Evolutionary conservation across 2,888 invertebrate species (phyloP).

Genomic region (Phlogophora meticulosa): DNA sequence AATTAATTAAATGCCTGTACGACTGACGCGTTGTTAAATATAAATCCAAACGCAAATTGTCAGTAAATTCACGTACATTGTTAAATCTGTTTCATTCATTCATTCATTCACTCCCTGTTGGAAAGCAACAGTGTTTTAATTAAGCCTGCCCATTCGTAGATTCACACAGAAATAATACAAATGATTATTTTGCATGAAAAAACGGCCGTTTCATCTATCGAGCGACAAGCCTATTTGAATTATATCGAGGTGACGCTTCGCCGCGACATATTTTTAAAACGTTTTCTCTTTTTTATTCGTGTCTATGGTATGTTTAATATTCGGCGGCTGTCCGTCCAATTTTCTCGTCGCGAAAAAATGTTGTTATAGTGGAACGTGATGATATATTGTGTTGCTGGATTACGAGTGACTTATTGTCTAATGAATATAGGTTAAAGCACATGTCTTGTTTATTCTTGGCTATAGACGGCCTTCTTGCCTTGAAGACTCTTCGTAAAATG

Average conservation of each 20-base stretch:
- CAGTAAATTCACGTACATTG: conserved; percentile 46
- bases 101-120: conserved; percentile 44
- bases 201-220: conserved; percentile 39
- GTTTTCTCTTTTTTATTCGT: conserved; percentile 24
- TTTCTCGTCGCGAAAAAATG: conserved; percentile 41
- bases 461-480: not conserved
- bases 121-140: conserved; percentile 61
- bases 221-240: conserved; percentile 54
- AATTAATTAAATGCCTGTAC: conserved; percentile 19
- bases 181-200: conserved; percentile 43
- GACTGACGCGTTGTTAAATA: conserved; percentile 25
- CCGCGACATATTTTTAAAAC: conserved; percentile 26
- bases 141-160: conserved; percentile 53
- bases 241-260: conserved; percentile 36
- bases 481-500: not conserved
- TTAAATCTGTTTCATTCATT: conserved; percentile 50
- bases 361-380: conserved; percentile 40
- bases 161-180: conserved; percentile 57
- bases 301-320: conserved; percentile 52
- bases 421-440: conserved; percentile 1
- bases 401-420: conserved; percentile 28
- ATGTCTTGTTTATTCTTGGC: not conserved
- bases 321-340: conserved; percentile 51
- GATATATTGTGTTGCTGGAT: conserved; percentile 28
- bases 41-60: conserved; percentile 46